Evolutionary conservation across 2,113 vertebrate species (phyloP).

Genomic region (Synchiropus splendidus): DNA sequence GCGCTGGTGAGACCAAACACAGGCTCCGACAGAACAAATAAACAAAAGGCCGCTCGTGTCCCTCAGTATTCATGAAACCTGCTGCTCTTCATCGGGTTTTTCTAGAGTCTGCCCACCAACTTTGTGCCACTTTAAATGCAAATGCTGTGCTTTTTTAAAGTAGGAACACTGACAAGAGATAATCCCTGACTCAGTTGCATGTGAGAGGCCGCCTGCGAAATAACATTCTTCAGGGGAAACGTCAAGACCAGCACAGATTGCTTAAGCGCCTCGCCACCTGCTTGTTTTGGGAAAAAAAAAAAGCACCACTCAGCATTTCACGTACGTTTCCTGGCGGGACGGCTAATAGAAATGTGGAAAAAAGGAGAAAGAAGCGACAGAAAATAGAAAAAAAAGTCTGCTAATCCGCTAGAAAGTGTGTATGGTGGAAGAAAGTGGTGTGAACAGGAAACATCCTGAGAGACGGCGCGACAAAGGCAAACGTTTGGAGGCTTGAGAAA

Average conservation of each 20-base stretch:
- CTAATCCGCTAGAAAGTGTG: slow-evolving; percentile 45
- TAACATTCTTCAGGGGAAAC: too few relatives aligned
- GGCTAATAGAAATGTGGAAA: too few relatives aligned
- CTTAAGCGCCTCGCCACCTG: too few relatives aligned
- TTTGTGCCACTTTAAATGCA: slow-evolving; percentile 69
- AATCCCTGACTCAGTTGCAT: slow-evolving; percentile 50
- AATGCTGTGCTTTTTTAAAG: slow-evolving; percentile 44
- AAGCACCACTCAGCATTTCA: too few relatives aligned
- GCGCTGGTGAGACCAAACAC: slow-evolving; percentile 26
- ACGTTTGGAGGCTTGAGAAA: slow-evolving; percentile 11
- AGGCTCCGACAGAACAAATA: slow-evolving; percentile 33
- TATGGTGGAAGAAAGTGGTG: slow-evolving; percentile 26
- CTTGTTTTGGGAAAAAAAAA: too few relatives aligned
- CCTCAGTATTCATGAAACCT: slow-evolving; percentile 37
- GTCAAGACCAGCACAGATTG: too few relatives aligned
- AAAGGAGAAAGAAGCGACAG: slow-evolving; percentile 47
- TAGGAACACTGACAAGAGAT: too few relatives aligned
- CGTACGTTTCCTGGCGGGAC: too few relatives aligned
- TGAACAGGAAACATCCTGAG: too few relatives aligned
- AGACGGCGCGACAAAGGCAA: slow-evolving; percentile 4
- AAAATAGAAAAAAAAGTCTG: slow-evolving; percentile 53
- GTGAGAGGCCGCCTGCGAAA: too few relatives aligned
- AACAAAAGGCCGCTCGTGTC: slow-evolving; percentile 29
- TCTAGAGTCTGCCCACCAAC: slow-evolving; percentile 28
- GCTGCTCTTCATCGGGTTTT: slow-evolving; percentile 34